These are phyloP conservation scores for Antechinus stuartii DNA, from an alignment of 2,113 vertebrate genomes.

Conservation along the genomic window DNA sequence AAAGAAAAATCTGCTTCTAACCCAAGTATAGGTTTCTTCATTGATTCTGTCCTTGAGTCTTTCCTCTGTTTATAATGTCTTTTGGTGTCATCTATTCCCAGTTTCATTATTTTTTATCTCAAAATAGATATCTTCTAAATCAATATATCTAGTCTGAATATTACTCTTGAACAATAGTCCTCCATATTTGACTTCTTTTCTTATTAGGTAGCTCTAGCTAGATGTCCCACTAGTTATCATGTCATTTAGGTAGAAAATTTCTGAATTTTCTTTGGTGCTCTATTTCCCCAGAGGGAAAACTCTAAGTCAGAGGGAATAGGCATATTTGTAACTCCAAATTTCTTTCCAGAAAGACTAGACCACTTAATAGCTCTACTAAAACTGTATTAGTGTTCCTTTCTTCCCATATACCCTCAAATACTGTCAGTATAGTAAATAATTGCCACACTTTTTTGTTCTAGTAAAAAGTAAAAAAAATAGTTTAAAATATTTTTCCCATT, in stretches of 20 bases:
- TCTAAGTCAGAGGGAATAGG: not conserved
- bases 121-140: not conserved
- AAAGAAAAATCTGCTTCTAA: not conserved
- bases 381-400: not conserved
- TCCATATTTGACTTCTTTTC: not conserved
- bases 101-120: not conserved
- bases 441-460: not conserved
- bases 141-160: not conserved
- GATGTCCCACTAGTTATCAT: not conserved
- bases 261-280: not conserved
- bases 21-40: not conserved
- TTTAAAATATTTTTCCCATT: slow-evolving; percentile 4
- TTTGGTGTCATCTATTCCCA: not conserved
- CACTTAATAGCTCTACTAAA: not conserved
- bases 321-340: not conserved
- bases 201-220: not conserved
- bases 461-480: slow-evolving; percentile 16
- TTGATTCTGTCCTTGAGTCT: not conserved
- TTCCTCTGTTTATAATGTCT: not conserved
- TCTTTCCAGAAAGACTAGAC: not conserved
- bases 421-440: not conserved
- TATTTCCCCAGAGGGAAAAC: not conserved
- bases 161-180: not conserved
- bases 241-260: not conserved
- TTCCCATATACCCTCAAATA: not conserved